Base-by-base conservation (phyloP, 1,140 invertebrate genomes). In the Pseudobourletiella spinata region DNA sequence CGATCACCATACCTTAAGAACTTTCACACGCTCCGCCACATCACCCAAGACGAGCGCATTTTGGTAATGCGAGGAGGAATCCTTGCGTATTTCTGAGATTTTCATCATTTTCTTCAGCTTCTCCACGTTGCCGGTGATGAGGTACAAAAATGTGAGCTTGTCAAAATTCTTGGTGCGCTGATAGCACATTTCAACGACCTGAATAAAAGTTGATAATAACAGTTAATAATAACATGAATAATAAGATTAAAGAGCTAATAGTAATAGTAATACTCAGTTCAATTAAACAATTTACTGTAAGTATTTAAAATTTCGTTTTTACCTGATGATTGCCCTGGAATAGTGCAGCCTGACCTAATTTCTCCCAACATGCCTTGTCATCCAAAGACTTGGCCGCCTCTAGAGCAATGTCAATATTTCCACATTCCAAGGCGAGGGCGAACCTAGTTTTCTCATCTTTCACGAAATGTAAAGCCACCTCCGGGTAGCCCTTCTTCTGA, bases 141-240 rank as follows among this genome's bases (percentile, higher is more conserved):
- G 79, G 76, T 99, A 99, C 8, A 99, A 80, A 79, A 99, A 99
- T 3, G 95, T 90, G 0, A 99, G 80, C 76, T 98, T 98, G 74
- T 99, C 95, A 77, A 99, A 99, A 78, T 98, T 97, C 78, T 99
- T 99, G 3, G 95, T 99, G 65, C 95, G 83, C 76, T 99, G 96
- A 78, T 99, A 99, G 66, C 94, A 96, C 93, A 98, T 98, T 77
- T 99, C 97, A 0, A 98, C 95, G 20, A 85, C 80, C 73, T 73
- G 64, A 30, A 64, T 51, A 63, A 59, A 28, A 59, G 24, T 32
- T 3, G 32, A 25, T 15, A 15, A n/a, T n/a, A n/a, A n/a, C n/a
- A n/a, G n/a, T n/a, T n/a, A n/a, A n/a, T n/a, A n/a, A n/a, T n/a
- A n/a, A n/a, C n/a, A n/a, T n/a, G n/a, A n/a, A n/a, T n/a, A n/a